Conservation (phyloP, 2,888 invertebrate species). For the Troides helena region DNA sequence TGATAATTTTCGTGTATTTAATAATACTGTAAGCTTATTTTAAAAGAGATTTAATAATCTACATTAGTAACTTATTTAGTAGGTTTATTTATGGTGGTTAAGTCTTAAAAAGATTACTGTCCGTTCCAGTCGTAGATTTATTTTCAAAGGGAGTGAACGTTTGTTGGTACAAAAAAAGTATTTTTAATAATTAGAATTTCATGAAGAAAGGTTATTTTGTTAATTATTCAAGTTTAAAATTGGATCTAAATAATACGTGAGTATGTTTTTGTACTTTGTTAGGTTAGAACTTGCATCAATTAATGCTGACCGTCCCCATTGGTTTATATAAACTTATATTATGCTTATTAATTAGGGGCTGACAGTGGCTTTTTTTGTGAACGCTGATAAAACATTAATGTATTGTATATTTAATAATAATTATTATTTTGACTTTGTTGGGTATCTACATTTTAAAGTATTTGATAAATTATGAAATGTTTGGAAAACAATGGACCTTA, state of each 20-base stretch:
- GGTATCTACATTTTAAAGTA: slow-evolving; percentile 38
- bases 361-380: slow-evolving; percentile 64
- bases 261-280: slow-evolving; percentile 54
- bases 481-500: neutral
- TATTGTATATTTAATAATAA: slow-evolving; percentile 30
- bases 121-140: slow-evolving; percentile 24
- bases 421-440: slow-evolving; percentile 32
- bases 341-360: slow-evolving; percentile 72
- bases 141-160: slow-evolving; percentile 19
- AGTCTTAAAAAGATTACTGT: slow-evolving; percentile 2
- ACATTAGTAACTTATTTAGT: slow-evolving; percentile 3
- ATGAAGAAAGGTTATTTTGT: slow-evolving; percentile 1
- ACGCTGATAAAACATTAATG: slow-evolving; percentile 39
- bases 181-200: slow-evolving; percentile 2
- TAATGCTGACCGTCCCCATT: slow-evolving; percentile 69
- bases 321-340: slow-evolving; percentile 55
- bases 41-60: neutral
- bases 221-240: slow-evolving; percentile 32
- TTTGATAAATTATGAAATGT: slow-evolving; percentile 33
- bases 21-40: neutral
- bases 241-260: slow-evolving; percentile 51
- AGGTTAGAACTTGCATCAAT: slow-evolving; percentile 74
- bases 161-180: slow-evolving; percentile 13
- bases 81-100: neutral
- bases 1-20: neutral